Evolutionary conservation across 2,113 vertebrate genomes (phyloP).

Genomic region (Malurus elegans): DNA sequence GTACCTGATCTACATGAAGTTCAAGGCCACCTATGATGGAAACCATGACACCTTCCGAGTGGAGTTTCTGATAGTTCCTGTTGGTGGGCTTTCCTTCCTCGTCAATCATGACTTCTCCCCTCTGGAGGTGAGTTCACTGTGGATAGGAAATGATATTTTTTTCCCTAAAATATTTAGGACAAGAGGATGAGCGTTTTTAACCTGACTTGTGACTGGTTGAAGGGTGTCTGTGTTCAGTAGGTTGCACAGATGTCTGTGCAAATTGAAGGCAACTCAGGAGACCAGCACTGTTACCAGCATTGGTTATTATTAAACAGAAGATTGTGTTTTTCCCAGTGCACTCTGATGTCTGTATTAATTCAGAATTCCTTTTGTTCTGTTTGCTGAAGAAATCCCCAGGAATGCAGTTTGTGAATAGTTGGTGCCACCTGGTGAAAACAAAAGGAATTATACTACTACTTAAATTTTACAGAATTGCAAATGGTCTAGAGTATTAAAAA

Average conservation of each 20-base stretch:
- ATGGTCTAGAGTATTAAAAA: background rate
- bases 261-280: background rate
- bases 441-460: background rate
- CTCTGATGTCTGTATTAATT: background rate
- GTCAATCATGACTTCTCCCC: slow-evolving; percentile 98
- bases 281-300: background rate
- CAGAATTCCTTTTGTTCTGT: background rate
- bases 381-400: background rate
- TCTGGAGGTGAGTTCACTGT: slow-evolving; percentile 85
- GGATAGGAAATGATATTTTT: background rate
- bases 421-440: slow-evolving; percentile 36
- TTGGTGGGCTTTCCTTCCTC: slow-evolving; percentile 92
- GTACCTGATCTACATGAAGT: slow-evolving; percentile 96
- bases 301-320: background rate
- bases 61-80: slow-evolving; percentile 95
- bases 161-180: background rate
- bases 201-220: background rate
- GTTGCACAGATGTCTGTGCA: background rate
- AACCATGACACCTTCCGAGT: slow-evolving; percentile 98
- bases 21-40: slow-evolving; percentile 97
- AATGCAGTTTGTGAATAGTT: background rate
- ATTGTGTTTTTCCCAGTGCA: background rate
- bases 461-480: background rate
- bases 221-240: background rate
- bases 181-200: background rate